Evolutionary conservation across 1,140 invertebrate genomes (phyloP).

Genomic region (Drosophila kanapiae): DNA sequence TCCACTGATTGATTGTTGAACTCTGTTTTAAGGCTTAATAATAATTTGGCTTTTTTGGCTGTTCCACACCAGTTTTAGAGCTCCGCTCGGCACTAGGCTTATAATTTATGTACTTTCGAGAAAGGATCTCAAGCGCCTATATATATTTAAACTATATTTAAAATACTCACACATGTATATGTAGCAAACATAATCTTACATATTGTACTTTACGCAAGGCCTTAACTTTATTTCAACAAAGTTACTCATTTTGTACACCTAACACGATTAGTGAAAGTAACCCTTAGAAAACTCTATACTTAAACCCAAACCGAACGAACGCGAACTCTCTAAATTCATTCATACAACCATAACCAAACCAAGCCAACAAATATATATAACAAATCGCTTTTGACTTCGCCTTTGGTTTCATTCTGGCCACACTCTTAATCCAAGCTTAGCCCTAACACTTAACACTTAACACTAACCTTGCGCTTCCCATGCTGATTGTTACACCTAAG

Average conservation of each 20-base stretch:
- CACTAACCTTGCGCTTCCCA: slow-evolving; percentile 57
- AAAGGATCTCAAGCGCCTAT: slow-evolving; percentile 66
- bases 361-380: slow-evolving; percentile 57
- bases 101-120: slow-evolving; percentile 76
- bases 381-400: slow-evolving; percentile 41
- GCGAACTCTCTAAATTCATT: slow-evolving; percentile 13
- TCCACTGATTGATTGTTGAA: slow-evolving; percentile 58
- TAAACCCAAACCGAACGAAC: slow-evolving; percentile 22
- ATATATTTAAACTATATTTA: slow-evolving; percentile 22
- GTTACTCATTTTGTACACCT: slow-evolving; percentile 52
- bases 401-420: slow-evolving; percentile 37
- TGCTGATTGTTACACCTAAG: slow-evolving; percentile 53
- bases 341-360: slow-evolving; percentile 20
- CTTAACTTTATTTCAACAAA: slow-evolving; percentile 67
- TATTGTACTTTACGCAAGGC: slow-evolving; percentile 61
- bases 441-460: slow-evolving; percentile 21
- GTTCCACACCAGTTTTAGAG: slow-evolving; percentile 63
- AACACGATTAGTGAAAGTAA: slow-evolving; percentile 23
- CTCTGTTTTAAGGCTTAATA: slow-evolving; percentile 55
- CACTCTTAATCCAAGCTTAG: slow-evolving; percentile 42
- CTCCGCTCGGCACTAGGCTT: slow-evolving; percentile 31
- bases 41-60: slow-evolving; percentile 57
- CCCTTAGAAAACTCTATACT: slow-evolving; percentile 7
- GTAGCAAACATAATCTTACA: slow-evolving; percentile 60
- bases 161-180: slow-evolving; percentile 50